Evolutionary conservation across 2,113 vertebrate genomes (phyloP), one percentile per base, ranked within the genome.

Genomic region (Saccopteryx bilineata): DNA sequence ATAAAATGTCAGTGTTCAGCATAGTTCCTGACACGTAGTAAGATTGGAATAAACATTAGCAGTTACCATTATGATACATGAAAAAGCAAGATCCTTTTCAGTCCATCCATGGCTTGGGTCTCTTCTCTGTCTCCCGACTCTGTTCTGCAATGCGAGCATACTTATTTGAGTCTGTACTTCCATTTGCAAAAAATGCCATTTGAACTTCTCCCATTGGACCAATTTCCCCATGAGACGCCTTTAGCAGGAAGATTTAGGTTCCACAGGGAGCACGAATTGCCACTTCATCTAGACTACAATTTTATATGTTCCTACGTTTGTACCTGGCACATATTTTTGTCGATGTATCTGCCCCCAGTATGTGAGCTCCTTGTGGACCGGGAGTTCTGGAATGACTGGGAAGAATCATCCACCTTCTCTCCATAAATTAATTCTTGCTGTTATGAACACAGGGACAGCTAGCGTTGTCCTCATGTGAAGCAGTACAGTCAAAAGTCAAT

Each of bases 401-500:
- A 24, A 54, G 28, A 78, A 11, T 0, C 33, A 3, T 46, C 48
- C 31, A 18, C 23, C 46, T 76, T 78, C 18, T 0, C 0, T 33
- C 28, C 28, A 3, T 52, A n/a, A 31, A 46, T 72, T 26, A 52
- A 18, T 50, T 4, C 5, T 50, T 9, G 9, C 4, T 89, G 24
- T 19, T n/a, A 46, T 12, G 46, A 52, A 52, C 1, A 12, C 5
- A 13, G 11, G n/a, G 11, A 2, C 7, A 7, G 9, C 15, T 79
- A 28, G 72, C 28, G 19, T n/a, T 31, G 14, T 15, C 71, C 54
- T 52, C 2, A 18, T 15, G 13, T 26, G 54, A 86, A 31, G 31
- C 10, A 17, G 50, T 18, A n/a, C 3, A 5, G 13, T 52, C 9
- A 11, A 10, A 13, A 18, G 9, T 50, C 31, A 28, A 0, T 28